Conservation (phyloP, 2,113 vertebrate species). For the Oenanthe melanoleuca region DNA sequence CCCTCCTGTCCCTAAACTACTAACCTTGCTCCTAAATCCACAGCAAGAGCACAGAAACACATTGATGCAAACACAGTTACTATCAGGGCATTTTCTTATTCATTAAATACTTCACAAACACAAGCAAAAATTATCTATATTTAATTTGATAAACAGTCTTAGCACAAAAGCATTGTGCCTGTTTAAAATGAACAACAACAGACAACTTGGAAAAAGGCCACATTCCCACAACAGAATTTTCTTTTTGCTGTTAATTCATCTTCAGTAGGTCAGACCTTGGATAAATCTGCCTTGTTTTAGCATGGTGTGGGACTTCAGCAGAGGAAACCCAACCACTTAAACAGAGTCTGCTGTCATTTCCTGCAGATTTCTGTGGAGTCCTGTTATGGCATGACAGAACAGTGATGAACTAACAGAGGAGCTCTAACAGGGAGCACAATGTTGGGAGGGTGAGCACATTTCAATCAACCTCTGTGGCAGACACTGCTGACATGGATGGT, state of each 20-base stretch:
- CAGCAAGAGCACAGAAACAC: neutral
- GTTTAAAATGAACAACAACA: slow-evolving; percentile 30
- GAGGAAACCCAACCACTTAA: slow-evolving; percentile 24
- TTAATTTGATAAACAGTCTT: slow-evolving; percentile 20
- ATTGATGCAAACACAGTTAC: neutral
- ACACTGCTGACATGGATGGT: slow-evolving; percentile 13
- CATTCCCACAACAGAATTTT: neutral
- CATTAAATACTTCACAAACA: neutral
- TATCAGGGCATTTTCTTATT: neutral
- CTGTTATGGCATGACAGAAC: neutral
- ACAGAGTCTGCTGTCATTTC: neutral
- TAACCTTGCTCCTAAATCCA: neutral
- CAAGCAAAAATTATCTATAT: neutral
- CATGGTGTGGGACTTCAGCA: neutral
- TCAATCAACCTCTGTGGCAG: slow-evolving; percentile 11
- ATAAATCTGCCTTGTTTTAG: slow-evolving; percentile 6
- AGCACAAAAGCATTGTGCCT: slow-evolving; percentile 12
- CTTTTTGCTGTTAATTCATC: neutral
- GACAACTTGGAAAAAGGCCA: neutral
- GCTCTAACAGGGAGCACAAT: neutral
- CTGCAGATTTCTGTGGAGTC: slow-evolving; percentile 45
- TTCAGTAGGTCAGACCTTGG: neutral
- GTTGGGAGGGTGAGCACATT: slow-evolving; percentile 13
- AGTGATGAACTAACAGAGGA: neutral
- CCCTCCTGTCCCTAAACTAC: neutral